These are phyloP conservation scores for Sebastes trivittatus DNA, from an alignment of 2,797 vertebrate genomes.

Conservation along the genomic window DNA sequence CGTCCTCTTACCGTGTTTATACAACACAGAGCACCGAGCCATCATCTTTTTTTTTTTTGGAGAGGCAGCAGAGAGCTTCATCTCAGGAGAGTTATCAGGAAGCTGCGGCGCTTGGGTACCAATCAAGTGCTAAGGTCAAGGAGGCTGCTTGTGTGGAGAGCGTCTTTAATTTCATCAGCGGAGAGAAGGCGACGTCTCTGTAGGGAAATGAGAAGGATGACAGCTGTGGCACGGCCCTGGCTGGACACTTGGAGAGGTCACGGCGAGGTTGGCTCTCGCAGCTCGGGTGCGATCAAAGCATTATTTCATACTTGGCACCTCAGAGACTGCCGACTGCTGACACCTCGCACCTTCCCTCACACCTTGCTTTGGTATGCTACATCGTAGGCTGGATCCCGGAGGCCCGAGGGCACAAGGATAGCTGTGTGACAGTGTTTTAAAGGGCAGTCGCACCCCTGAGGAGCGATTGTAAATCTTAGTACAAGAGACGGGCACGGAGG, in stretches of 20 bases:
- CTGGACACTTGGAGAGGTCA: constrained; percentile 54
- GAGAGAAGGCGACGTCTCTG: constrained; percentile 45
- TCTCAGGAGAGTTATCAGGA: constrained; percentile 35
- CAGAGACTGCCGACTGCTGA: constrained; percentile 46
- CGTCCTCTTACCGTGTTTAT: constrained; percentile 35
- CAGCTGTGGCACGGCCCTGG: constrained; percentile 46
- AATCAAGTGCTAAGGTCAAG: constrained; percentile 59
- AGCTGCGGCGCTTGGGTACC: constrained; percentile 13
- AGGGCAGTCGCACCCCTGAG: constrained; percentile 58
- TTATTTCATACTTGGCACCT: constrained; percentile 74
- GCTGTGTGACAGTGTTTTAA: constrained; percentile 66
- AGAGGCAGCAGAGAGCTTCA: constrained; percentile 32
- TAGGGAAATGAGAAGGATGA: constrained; percentile 61
- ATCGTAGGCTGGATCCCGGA: constrained; percentile 25
- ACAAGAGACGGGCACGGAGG: constrained; percentile 15
- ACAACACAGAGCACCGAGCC: constrained; percentile 23
- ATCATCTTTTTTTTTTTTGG: constrained; percentile 36
- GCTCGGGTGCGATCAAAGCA: constrained; percentile 58
- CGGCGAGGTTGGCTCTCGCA: constrained; percentile 41
- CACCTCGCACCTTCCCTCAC: constrained; percentile 39
- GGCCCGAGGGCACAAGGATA: constrained; percentile 39
- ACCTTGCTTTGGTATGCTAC: constrained; percentile 31
- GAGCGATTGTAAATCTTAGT: constrained; percentile 57
- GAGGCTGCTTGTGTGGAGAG: constrained; percentile 43
- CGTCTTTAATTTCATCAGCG: constrained; percentile 61